Evolutionary conservation across 2,888 invertebrate species (phyloP).

Genomic region (Dryadula phaetusa): DNA sequence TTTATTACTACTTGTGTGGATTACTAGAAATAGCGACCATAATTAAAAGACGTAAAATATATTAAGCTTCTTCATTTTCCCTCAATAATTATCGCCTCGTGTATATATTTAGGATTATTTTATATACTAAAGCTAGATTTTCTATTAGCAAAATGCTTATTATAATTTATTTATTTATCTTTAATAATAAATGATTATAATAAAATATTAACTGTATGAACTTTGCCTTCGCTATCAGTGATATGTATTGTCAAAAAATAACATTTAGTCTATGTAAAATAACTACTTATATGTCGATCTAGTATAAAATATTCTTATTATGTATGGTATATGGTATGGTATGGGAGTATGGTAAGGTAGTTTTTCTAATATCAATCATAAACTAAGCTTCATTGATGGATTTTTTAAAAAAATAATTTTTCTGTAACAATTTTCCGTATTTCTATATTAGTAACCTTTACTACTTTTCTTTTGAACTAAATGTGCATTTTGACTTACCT

Average conservation of each 20-base stretch:
- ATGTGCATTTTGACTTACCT: too few relatives aligned
- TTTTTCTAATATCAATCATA: too few relatives aligned
- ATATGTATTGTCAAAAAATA: background rate
- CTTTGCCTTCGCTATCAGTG: background rate
- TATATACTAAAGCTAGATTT: background rate
- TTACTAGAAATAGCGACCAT: slow-evolving; percentile 27
- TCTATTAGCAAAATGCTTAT: background rate
- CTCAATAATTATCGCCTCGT: slow-evolving; percentile 4
- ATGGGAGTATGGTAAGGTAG: too few relatives aligned
- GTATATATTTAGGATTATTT: slow-evolving; percentile 10
- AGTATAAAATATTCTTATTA: too few relatives aligned
- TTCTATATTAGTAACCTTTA: too few relatives aligned
- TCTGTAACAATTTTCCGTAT: too few relatives aligned
- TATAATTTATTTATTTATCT: background rate
- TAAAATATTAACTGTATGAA: background rate
- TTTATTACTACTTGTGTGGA: slow-evolving; percentile 25
- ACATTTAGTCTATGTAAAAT: background rate
- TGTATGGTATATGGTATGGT: too few relatives aligned
- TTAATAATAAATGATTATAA: background rate
- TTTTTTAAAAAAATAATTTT: too few relatives aligned
- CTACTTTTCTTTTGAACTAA: too few relatives aligned
- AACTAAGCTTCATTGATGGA: too few relatives aligned
- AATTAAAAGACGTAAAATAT: slow-evolving; percentile 20
- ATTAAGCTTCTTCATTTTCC: slow-evolving; percentile 10
- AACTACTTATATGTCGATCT: too few relatives aligned